Conservation (phyloP, 2,888 invertebrate species). For the Drosophila neotestacea region DNA sequence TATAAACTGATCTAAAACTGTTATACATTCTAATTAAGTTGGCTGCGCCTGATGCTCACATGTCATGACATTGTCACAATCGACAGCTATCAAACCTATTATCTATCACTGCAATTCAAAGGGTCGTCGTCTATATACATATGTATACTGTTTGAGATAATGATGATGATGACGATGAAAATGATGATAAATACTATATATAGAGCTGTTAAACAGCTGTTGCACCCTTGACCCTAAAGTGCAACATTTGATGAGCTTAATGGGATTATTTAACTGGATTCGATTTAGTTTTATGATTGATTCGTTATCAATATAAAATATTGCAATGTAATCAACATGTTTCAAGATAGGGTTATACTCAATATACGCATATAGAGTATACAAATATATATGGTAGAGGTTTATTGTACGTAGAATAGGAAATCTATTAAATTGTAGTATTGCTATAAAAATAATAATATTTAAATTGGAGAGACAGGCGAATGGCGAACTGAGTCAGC, state of each 20-base stretch:
- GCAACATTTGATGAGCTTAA: conserved; percentile 37
- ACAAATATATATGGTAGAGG: neutral
- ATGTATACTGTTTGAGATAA: conserved; percentile 5
- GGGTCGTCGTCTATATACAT: conserved; percentile 8
- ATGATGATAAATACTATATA: conserved; percentile 13
- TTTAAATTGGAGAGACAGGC: conserved; percentile 24
- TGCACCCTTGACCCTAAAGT: conserved; percentile 32
- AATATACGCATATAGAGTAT: neutral
- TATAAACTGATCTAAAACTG: neutral
- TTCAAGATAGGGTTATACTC: neutral
- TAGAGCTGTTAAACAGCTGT: conserved; percentile 36
- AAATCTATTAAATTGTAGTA: conserved; percentile 37
- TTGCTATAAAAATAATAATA: conserved; percentile 7
- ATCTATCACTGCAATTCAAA: conserved; percentile 8
- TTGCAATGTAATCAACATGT: conserved; percentile 7
- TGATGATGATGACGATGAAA: neutral
- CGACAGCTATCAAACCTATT: conserved; percentile 1
- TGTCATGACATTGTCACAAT: conserved; percentile 10
- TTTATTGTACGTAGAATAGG: neutral
- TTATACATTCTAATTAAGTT: conserved; percentile 14
- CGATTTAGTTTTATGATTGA: conserved; percentile 18
- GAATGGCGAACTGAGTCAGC: conserved; percentile 29
- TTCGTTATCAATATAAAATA: conserved; percentile 7
- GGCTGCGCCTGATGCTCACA: neutral
- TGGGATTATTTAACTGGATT: conserved; percentile 1